phyloP scores from a whole-genome alignment of 2,113 vertebrate species.

The Syrrhaptes paradoxus region DNA sequence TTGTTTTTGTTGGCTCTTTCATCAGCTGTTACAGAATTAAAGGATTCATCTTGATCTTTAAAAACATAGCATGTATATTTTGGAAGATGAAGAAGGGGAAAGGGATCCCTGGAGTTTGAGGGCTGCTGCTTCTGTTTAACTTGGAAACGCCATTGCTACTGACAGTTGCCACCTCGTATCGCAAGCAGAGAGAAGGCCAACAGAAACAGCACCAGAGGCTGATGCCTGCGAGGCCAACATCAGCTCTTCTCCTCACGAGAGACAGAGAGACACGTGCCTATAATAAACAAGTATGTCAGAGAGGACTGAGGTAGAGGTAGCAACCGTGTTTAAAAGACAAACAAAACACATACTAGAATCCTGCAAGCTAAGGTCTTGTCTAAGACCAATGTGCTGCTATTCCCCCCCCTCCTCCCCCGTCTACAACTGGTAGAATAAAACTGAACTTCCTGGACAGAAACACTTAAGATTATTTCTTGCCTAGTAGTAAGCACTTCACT shows the following conservation, averaged over 20 bases:
- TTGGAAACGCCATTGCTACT: background rate
- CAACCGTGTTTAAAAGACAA: background rate
- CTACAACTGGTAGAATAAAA: background rate
- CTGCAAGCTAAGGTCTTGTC: background rate
- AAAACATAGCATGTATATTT: background rate
- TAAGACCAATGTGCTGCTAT: background rate
- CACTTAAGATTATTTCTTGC: background rate
- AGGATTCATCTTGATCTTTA: background rate
- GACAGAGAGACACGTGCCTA: background rate
- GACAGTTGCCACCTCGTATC: background rate
- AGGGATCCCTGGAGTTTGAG: background rate
- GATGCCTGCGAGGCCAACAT: background rate
- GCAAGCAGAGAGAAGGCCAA: background rate
- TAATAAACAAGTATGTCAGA: background rate
- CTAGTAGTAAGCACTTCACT: background rate
- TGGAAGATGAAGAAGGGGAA: background rate
- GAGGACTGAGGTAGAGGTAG: background rate
- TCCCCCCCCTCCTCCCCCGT: rapidly evolving
- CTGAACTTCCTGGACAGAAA: background rate
- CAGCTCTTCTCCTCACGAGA: background rate
- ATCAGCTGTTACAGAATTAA: background rate
- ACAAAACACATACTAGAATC: background rate
- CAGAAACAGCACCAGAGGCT: background rate
- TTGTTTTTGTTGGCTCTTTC: background rate
- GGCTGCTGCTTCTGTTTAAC: background rate